Evolutionary conservation across 2,888 invertebrate species (phyloP).

Genomic region (Pinctada fucata): DNA sequence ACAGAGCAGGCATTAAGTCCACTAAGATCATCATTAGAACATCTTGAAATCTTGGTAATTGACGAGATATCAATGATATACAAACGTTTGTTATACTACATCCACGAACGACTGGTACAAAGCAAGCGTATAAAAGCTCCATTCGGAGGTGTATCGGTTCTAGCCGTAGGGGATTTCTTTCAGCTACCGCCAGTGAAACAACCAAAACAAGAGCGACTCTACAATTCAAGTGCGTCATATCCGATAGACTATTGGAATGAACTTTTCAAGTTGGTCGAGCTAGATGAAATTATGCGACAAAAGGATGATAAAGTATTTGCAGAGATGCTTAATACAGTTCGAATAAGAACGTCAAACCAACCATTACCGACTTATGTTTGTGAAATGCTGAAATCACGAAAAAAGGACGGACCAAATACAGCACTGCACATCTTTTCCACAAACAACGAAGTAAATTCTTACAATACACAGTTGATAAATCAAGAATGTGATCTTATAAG

Average conservation of each 20-base stretch:
- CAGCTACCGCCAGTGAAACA: conserved; percentile 37
- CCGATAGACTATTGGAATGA: too few relatives aligned
- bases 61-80: conserved; percentile 41
- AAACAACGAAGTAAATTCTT: conserved; percentile 29
- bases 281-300: conserved; percentile 40
- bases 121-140: conserved; percentile 29
- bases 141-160: conserved; percentile 31
- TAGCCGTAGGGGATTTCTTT: conserved; percentile 44
- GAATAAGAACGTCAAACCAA: conserved; percentile 28
- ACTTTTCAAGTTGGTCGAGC: conserved; percentile 33
- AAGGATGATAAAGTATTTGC: conserved; percentile 30
- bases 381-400: conserved; percentile 20
- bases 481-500: too few relatives aligned
- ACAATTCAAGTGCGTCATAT: background rate
- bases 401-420: conserved; percentile 18
- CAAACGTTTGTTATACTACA: too few relatives aligned
- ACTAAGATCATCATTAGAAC: too few relatives aligned
- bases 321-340: conserved; percentile 30
- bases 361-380: conserved; percentile 1
- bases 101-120: conserved; percentile 30
- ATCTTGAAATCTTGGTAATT: conserved; percentile 34
- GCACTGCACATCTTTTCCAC: conserved; percentile 35
- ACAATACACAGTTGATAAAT: conserved; percentile 28
- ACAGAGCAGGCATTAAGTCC: conserved; percentile 26
- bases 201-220: too few relatives aligned